Conservation (phyloP, 2,113 vertebrate genomes). For the Rhea pennata region DNA sequence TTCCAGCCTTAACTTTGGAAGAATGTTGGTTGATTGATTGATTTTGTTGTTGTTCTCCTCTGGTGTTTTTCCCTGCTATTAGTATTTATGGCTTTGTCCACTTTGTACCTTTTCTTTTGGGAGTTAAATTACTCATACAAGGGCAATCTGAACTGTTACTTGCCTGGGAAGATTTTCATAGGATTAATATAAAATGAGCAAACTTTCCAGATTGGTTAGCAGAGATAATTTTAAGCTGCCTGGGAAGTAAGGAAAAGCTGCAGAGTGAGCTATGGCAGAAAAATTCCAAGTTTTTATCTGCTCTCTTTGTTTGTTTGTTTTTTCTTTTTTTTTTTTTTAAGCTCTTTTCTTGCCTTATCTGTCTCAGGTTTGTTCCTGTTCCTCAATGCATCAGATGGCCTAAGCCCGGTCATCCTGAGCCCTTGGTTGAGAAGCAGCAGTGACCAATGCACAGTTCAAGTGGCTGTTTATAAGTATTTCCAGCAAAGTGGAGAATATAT, state of each 20-base stretch:
- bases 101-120: neutral
- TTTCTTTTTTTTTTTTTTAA: no score
- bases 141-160: neutral
- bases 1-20: neutral
- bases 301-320: neutral
- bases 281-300: neutral
- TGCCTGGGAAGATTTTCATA: neutral
- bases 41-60: neutral
- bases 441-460: slow-evolving; percentile 85
- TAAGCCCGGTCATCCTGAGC: slow-evolving; percentile 87
- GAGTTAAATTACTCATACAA: neutral
- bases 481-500: slow-evolving; percentile 86
- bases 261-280: neutral
- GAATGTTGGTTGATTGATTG: neutral
- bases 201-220: neutral
- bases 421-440: slow-evolving; percentile 89
- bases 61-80: neutral
- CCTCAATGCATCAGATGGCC: slow-evolving; percentile 83
- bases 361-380: slow-evolving; percentile 89
- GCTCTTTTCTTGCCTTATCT: slow-evolving; percentile 11
- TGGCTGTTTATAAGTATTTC: slow-evolving; percentile 87
- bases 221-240: neutral
- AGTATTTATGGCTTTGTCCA: neutral
- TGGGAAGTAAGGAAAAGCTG: neutral
- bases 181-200: neutral